Percentiles rank a stretch among this genome's conserved stretches.
phyloP scores from a whole-genome alignment of 1,140 invertebrate species.

The Anastrepha obliqua region DNA sequence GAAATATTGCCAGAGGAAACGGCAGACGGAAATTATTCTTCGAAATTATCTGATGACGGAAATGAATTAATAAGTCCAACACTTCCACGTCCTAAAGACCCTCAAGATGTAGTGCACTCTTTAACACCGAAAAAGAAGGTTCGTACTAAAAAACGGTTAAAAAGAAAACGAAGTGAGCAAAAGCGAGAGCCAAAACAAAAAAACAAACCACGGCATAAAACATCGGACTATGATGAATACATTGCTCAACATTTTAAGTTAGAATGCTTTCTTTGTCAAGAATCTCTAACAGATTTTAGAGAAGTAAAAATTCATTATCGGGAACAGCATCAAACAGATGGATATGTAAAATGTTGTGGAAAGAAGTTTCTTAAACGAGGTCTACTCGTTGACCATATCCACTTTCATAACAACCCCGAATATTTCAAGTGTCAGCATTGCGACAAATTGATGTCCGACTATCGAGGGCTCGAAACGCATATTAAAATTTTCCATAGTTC shows the following conservation, averaged over 20 bases:
- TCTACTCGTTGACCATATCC: constrained; percentile 55
- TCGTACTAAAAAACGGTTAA: neutral
- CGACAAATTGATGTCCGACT: constrained; percentile 28
- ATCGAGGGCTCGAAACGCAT: constrained; percentile 45
- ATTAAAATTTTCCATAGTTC: constrained; percentile 26
- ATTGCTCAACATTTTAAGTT: constrained; percentile 43
- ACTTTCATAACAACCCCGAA: constrained; percentile 54
- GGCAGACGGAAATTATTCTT: neutral
- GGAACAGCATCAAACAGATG: constrained; percentile 17
- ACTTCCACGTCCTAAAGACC: neutral
- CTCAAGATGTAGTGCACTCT: neutral
- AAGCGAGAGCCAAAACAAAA: neutral
- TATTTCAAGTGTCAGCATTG: constrained; percentile 56
- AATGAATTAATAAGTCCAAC: too few species aligned
- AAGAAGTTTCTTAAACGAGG: constrained; percentile 55
- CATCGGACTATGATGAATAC: constrained; percentile 52
- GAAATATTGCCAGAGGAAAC: neutral
- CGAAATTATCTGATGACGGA: neutral
- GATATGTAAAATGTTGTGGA: constrained; percentile 54
- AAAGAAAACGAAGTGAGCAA: neutral
- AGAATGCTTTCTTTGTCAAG: constrained; percentile 49
- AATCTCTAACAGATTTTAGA: neutral
- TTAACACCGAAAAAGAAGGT: neutral
- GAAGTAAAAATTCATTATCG: constrained; percentile 52
- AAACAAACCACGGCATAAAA: constrained; percentile 12